Evolutionary conservation across 2,113 vertebrate genomes (phyloP).

Genomic region (Saccopteryx leptura): DNA sequence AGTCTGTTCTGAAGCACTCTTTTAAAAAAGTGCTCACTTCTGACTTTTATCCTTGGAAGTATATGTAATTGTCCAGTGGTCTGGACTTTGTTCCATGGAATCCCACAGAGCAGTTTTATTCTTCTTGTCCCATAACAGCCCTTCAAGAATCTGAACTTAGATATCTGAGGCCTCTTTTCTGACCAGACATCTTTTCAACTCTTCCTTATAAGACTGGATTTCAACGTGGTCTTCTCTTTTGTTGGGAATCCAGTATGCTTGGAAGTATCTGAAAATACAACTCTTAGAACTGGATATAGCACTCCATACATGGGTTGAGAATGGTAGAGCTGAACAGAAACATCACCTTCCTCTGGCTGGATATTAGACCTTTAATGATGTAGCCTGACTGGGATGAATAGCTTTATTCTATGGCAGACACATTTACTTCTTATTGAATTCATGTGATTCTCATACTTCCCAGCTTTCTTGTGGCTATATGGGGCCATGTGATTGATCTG

Average conservation of each 20-base stretch:
- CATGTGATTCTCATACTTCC: not conserved
- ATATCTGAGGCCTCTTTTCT: not conserved
- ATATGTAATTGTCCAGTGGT: not conserved
- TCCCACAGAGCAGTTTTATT: not conserved
- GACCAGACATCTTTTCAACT: not conserved
- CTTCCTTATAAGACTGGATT: constrained; percentile 4
- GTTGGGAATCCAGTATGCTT: not conserved
- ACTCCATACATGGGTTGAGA: not conserved
- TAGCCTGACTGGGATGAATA: not conserved
- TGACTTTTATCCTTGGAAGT: not conserved
- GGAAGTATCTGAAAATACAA: constrained; percentile 5
- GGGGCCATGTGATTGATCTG: not conserved
- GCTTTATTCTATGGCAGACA: not conserved
- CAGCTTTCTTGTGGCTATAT: not conserved
- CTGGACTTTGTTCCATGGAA: not conserved
- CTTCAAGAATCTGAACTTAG: not conserved
- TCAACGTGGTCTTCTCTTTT: constrained; percentile 43
- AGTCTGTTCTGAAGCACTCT: not conserved
- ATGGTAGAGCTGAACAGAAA: not conserved
- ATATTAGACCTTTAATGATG: constrained; percentile 8
- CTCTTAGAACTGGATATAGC: not conserved
- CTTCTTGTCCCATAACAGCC: not conserved
- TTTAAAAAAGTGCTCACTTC: not conserved
- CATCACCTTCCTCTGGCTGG: not conserved
- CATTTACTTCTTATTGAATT: not conserved